Percentiles rank a stretch among this genome's conserved stretches.
These are phyloP conservation scores for Butorides virescens DNA, from an alignment of 2,113 vertebrate species.

Conservation along the genomic window DNA sequence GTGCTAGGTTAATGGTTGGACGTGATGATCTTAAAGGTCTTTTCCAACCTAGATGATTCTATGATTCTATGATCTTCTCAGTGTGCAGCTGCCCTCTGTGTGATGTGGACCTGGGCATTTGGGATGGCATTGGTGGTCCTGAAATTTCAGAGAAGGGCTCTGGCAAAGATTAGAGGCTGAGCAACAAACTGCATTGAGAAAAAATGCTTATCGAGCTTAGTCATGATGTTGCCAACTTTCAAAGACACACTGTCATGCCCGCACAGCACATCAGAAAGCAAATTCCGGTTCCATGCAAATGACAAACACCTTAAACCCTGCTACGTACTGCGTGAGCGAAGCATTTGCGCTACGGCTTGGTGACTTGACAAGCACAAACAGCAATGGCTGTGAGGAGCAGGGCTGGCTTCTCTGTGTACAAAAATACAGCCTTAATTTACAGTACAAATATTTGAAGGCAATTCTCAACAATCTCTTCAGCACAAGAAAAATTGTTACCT, in stretches of 20 bases:
- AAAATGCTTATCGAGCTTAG: background rate
- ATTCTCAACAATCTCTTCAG: slow-evolving; percentile 38
- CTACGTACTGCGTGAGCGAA: background rate
- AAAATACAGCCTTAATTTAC: slow-evolving; percentile 5
- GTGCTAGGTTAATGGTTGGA: no score
- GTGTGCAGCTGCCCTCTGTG: background rate
- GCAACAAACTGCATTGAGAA: background rate
- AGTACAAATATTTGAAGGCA: slow-evolving; percentile 56
- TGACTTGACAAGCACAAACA: slow-evolving; percentile 32
- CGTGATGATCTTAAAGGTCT: no score
- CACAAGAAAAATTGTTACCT: slow-evolving; percentile 34
- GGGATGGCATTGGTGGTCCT: background rate
- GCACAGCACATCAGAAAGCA: background rate
- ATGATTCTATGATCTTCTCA: no score
- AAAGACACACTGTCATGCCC: background rate
- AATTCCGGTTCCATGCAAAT: background rate
- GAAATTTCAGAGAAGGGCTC: background rate
- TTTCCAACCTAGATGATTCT: no score
- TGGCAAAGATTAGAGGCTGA: background rate
- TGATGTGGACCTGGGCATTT: rapidly evolving
- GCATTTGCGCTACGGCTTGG: background rate
- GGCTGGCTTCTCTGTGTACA: background rate
- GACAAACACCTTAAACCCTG: background rate
- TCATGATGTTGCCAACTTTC: background rate
- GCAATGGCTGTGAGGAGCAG: slow-evolving; percentile 8